Percentiles rank a stretch among this genome's conserved stretches.
These are phyloP conservation scores for Pangasius macronema DNA, from an alignment of 2,797 vertebrate species.

Conservation along the genomic window DNA sequence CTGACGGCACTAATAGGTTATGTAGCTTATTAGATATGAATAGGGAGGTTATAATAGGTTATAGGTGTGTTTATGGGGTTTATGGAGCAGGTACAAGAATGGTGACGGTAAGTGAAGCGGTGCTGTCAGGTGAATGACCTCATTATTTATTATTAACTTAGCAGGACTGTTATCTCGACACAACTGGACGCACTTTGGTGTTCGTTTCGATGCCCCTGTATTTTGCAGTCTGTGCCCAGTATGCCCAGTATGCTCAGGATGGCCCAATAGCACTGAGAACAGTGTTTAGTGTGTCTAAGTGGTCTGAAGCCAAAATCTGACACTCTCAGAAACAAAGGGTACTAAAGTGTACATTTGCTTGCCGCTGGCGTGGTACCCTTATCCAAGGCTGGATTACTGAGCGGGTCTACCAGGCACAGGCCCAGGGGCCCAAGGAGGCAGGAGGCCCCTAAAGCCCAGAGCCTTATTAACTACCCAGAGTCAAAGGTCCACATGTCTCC, in stretches of 20 bases:
- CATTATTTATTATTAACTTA: slow-evolving; percentile 25
- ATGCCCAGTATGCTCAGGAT: not conserved
- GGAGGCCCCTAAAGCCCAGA: not conserved
- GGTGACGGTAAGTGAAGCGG: not conserved
- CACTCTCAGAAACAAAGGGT: not conserved
- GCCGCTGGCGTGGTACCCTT: not conserved
- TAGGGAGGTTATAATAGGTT: not conserved
- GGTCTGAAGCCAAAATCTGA: not conserved
- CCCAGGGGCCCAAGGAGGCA: not conserved
- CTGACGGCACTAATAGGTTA: not conserved
- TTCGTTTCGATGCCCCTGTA: not conserved
- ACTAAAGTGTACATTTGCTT: not conserved
- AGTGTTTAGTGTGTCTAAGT: not conserved
- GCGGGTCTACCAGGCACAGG: not conserved
- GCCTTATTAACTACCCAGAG: not conserved
- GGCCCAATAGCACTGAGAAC: not conserved
- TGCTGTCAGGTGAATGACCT: not conserved
- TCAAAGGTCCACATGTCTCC: not conserved
- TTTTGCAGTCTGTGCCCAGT: not conserved
- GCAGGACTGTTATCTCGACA: not conserved
- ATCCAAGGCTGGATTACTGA: not conserved
- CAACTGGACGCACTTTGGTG: not conserved
- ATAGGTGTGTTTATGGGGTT: not conserved
- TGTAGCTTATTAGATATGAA: not conserved
- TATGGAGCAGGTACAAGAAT: not conserved